Evolutionary conservation across 2,888 invertebrate genomes (phyloP).

Genomic region (Bhutanitis thaidina): DNA sequence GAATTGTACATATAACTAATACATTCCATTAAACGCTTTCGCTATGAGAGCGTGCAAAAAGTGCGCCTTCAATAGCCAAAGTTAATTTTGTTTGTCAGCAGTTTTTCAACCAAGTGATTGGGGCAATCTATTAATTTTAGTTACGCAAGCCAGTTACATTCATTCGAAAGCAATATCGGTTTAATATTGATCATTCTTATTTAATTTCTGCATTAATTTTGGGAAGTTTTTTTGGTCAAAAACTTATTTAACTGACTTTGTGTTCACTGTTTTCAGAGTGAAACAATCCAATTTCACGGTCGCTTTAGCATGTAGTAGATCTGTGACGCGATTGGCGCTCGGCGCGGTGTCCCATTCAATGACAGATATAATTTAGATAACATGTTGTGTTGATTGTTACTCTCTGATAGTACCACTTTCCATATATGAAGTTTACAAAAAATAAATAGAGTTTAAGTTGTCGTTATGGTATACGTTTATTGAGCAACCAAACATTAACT

Average conservation of each 20-base stretch:
- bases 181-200: no score
- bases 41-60: no score
- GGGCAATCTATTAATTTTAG: no score
- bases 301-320: constrained; percentile 38
- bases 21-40: no score
- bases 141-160: no score
- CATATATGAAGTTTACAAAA: not conserved
- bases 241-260: not conserved
- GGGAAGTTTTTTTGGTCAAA: not conserved
- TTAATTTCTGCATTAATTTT: not conserved
- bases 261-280: constrained; percentile 12
- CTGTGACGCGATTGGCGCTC: constrained; percentile 40
- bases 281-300: constrained; percentile 56
- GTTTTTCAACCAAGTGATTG: no score
- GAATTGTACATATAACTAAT: no score
- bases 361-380: constrained; percentile 39
- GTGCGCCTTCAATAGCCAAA: no score
- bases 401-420: constrained; percentile 7
- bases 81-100: no score
- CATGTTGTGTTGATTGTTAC: not conserved
- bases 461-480: no score
- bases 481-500: no score
- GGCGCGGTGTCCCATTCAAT: constrained; percentile 39
- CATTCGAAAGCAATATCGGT: no score
- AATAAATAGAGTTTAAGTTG: not conserved